phyloP scores from a whole-genome alignment of 2,797 vertebrate species.

The Sphenopsis melanotis region DNA sequence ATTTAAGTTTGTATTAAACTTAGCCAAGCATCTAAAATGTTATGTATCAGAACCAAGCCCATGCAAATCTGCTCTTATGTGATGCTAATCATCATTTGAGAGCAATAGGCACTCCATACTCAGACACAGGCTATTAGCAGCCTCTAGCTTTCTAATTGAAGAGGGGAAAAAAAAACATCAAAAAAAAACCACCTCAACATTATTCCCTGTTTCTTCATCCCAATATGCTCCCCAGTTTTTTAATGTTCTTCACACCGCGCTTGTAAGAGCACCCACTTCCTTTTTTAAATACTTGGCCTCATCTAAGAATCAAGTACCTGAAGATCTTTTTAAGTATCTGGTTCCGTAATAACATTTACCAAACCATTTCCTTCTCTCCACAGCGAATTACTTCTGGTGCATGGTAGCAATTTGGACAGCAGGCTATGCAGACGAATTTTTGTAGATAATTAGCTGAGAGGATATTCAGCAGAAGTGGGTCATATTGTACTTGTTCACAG shows the following conservation, averaged over 20 bases:
- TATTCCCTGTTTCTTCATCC: not conserved
- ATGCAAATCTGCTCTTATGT: not conserved
- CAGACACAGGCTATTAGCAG: not conserved
- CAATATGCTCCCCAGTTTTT: not conserved
- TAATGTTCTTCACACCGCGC: not conserved
- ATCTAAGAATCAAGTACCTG: not conserved
- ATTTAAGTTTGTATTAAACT: not conserved
- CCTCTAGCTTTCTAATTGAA: not conserved
- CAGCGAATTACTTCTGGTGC: slow-evolving; percentile 13
- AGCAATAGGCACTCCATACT: not conserved
- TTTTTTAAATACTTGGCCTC: not conserved
- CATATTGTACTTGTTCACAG: slow-evolving; percentile 42
- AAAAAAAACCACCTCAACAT: not conserved
- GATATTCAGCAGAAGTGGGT: slow-evolving; percentile 51
- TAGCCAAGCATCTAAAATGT: not conserved
- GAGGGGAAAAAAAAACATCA: too few relatives aligned
- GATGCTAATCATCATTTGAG: not conserved
- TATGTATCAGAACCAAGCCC: not conserved
- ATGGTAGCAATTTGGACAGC: slow-evolving; percentile 6
- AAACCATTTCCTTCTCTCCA: slow-evolving; percentile 21
- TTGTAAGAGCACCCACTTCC: not conserved
- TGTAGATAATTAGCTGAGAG: slow-evolving; percentile 39
- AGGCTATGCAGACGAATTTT: slow-evolving; percentile 11
- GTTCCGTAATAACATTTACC: not conserved
- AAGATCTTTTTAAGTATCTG: not conserved